Evolutionary conservation across 1,140 invertebrate genomes (phyloP).

Genomic region (Hydropsyche tenuis): DNA sequence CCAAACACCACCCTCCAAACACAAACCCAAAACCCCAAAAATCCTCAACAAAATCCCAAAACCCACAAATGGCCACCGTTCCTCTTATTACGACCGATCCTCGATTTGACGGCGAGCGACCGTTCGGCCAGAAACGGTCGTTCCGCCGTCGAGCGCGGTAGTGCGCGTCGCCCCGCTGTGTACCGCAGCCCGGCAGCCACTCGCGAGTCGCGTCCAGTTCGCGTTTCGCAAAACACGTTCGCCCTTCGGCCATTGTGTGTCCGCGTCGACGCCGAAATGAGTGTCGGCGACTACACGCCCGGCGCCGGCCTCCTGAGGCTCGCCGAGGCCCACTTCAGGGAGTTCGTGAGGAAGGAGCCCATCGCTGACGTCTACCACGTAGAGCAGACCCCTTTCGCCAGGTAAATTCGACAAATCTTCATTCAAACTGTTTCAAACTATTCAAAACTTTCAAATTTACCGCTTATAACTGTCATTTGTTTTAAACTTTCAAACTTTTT

Average conservation of each 20-base stretch:
- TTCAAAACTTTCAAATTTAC: not conserved
- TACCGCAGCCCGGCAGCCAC: not conserved
- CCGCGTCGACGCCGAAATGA: not conserved
- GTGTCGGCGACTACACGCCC: conserved; percentile 51
- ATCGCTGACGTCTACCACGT: conserved; percentile 72
- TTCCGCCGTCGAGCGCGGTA: not conserved
- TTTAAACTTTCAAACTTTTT: not conserved
- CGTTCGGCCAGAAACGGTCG: no score
- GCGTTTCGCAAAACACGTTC: no score
- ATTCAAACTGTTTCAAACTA: not conserved
- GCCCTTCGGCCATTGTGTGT: no score
- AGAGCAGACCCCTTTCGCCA: conserved; percentile 74
- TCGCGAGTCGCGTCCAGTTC: not conserved
- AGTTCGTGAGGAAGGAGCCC: conserved; percentile 67
- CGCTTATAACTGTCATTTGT: not conserved
- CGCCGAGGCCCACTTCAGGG: conserved; percentile 64
- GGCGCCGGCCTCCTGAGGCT: conserved; percentile 71
- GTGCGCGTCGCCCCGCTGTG: not conserved
- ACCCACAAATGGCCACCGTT: no score
- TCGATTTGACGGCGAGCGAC: no score
- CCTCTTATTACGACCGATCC: no score
- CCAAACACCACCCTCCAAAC: no score
- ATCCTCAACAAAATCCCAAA: no score
- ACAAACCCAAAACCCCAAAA: no score
- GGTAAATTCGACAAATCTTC: conserved; percentile 54